Conservation (phyloP, 1,140 invertebrate species). For the Listronotus oregonensis region DNA sequence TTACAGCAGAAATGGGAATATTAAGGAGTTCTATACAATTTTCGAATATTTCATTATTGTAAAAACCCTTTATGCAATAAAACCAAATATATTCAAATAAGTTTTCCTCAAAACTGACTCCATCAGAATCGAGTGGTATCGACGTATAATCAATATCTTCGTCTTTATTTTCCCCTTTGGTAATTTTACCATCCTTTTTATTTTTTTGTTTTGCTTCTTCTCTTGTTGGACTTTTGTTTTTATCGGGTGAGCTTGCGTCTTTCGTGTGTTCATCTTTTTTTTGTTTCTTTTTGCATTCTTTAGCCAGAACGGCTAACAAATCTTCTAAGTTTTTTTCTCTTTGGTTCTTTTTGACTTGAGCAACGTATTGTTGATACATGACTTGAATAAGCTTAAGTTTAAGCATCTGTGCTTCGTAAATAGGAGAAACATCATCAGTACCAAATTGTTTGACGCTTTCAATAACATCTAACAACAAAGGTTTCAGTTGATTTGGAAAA, state of each 20-base stretch:
- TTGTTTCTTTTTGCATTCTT: conserved; percentile 27
- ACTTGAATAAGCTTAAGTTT: conserved; percentile 38
- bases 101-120: conserved; percentile 33
- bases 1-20: conserved; percentile 18
- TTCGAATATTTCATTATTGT: conserved; percentile 20
- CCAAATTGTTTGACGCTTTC: conserved; percentile 14
- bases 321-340: conserved; percentile 22
- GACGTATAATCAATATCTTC: conserved; percentile 12
- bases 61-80: conserved; percentile 33
- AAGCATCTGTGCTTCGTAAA: conserved; percentile 16
- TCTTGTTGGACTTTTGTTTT: not conserved
- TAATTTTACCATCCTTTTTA: conserved; percentile 13
- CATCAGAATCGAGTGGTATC: conserved; percentile 16
- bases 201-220: conserved; percentile 8
- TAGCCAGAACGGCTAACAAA: conserved; percentile 19
- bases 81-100: conserved; percentile 35
- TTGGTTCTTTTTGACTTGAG: conserved; percentile 18
- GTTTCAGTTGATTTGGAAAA: conserved; percentile 21
- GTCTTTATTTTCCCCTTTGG: not conserved
- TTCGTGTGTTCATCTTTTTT: conserved; percentile 12
- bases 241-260: not conserved
- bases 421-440: not conserved
- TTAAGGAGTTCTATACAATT: conserved; percentile 10
- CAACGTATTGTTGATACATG: conserved; percentile 31
- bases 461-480: conserved; percentile 13